phyloP scores from a whole-genome alignment of 2,113 vertebrate genomes.

The Podiceps cristatus region DNA sequence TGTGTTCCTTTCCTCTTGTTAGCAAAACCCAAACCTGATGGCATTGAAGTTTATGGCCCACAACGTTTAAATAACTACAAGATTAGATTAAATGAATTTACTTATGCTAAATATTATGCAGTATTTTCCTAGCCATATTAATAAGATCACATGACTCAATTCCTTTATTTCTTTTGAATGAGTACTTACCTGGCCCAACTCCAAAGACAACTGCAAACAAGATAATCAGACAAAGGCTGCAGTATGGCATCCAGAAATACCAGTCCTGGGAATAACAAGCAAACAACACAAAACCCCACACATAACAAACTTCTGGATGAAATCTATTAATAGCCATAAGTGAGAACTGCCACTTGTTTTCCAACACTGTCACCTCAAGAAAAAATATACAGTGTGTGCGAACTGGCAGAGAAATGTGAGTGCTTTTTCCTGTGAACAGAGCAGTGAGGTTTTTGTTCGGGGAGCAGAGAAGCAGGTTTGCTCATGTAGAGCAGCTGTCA shows the following conservation, averaged over 20 bases:
- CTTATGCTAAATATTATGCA: background rate
- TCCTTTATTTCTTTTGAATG: background rate
- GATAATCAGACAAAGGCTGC: constrained; percentile 83
- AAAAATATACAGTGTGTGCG: background rate
- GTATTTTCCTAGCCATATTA: background rate
- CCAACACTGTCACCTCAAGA: background rate
- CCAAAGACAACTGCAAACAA: constrained; percentile 79
- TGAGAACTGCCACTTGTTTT: background rate
- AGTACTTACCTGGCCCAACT: constrained; percentile 78
- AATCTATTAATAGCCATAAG: background rate
- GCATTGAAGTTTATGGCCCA: background rate
- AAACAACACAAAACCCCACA: no score
- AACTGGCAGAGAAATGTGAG: background rate
- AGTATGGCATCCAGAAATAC: constrained; percentile 85
- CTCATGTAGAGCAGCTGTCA: background rate
- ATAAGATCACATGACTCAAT: background rate
- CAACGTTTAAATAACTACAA: background rate
- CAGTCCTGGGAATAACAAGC: constrained; percentile 46
- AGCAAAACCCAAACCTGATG: background rate
- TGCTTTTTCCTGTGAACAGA: background rate
- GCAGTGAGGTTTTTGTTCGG: background rate
- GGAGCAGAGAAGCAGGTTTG: background rate
- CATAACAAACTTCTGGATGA: background rate
- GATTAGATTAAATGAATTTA: background rate
- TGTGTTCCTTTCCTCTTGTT: background rate